These are phyloP conservation scores for Pheosia tremula DNA, from an alignment of 2,888 invertebrate species.

Conservation along the genomic window DNA sequence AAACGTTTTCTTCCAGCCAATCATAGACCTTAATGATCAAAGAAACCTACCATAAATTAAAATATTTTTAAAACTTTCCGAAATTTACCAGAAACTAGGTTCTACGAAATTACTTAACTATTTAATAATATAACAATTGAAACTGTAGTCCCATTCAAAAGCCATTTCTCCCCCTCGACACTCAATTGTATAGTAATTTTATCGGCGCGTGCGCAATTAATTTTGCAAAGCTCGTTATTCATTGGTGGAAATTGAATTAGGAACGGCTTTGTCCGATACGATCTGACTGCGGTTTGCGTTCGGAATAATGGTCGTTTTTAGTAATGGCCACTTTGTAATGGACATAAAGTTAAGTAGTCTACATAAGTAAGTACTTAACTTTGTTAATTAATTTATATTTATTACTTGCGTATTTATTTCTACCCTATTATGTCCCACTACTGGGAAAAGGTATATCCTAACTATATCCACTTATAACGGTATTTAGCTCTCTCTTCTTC, in stretches of 20 bases:
- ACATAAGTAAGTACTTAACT: neutral
- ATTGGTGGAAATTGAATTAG: slow-evolving; percentile 41
- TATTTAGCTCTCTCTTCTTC: too few species aligned
- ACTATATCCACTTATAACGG: too few species aligned
- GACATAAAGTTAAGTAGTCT: neutral
- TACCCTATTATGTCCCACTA: too few species aligned
- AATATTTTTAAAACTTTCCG: too few species aligned
- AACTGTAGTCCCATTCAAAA: slow-evolving; percentile 12
- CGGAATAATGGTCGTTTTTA: slow-evolving; percentile 16
- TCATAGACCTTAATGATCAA: too few species aligned
- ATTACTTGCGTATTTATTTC: too few species aligned
- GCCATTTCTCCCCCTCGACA: slow-evolving; percentile 21
- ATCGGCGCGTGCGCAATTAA: slow-evolving; percentile 33
- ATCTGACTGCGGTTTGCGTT: slow-evolving; percentile 27
- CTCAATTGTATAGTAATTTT: slow-evolving; percentile 23
- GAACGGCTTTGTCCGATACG: slow-evolving; percentile 25
- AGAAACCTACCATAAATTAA: too few species aligned
- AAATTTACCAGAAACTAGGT: too few species aligned
- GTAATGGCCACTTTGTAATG: slow-evolving; percentile 1
- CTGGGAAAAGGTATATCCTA: too few species aligned
- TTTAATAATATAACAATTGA: slow-evolving; percentile 2
- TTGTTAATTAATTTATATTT: too few species aligned
- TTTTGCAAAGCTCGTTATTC: slow-evolving; percentile 29
- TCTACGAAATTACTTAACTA: too few species aligned
- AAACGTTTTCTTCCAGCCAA: too few species aligned